Conservation (phyloP, 2,888 invertebrate species). For the Thera obeliscata region DNA sequence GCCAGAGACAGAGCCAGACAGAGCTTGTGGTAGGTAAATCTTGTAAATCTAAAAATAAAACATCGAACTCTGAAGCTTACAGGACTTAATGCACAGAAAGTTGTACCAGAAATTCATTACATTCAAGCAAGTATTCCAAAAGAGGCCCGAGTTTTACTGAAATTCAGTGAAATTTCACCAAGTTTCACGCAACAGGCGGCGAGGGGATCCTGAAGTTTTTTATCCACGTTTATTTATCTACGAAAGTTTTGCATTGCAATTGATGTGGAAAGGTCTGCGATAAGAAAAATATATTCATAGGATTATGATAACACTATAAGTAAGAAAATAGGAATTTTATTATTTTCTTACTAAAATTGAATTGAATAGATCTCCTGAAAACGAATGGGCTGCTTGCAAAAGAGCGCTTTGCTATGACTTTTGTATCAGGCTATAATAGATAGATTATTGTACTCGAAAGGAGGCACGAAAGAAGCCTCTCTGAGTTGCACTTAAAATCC, state of each 20-base stretch:
- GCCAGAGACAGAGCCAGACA: too few species aligned
- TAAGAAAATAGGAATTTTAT: too few species aligned
- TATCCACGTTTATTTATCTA: slow-evolving; percentile 34
- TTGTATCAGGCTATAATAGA: not conserved
- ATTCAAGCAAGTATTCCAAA: slow-evolving; percentile 31
- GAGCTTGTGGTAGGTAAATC: too few species aligned
- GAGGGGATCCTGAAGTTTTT: slow-evolving; percentile 18
- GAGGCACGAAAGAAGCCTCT: too few species aligned
- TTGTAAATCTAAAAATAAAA: too few species aligned
- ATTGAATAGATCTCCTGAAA: not conserved
- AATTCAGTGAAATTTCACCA: slow-evolving; percentile 24
- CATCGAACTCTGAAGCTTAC: not conserved
- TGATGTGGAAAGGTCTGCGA: not conserved
- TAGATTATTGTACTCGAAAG: not conserved
- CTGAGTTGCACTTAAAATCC: too few species aligned
- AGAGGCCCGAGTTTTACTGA: slow-evolving; percentile 23
- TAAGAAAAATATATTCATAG: not conserved
- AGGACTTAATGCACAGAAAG: slow-evolving; percentile 14
- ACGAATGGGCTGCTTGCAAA: not conserved
- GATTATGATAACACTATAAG: too few species aligned
- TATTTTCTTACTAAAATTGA: not conserved
- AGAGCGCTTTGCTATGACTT: not conserved
- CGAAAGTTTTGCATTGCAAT: slow-evolving; percentile 10
- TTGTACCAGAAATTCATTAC: slow-evolving; percentile 16
- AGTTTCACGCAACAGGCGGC: slow-evolving; percentile 42